These are phyloP conservation scores for Sylvia atricapilla DNA, from an alignment of 2,113 vertebrate species.

Conservation along the genomic window DNA sequence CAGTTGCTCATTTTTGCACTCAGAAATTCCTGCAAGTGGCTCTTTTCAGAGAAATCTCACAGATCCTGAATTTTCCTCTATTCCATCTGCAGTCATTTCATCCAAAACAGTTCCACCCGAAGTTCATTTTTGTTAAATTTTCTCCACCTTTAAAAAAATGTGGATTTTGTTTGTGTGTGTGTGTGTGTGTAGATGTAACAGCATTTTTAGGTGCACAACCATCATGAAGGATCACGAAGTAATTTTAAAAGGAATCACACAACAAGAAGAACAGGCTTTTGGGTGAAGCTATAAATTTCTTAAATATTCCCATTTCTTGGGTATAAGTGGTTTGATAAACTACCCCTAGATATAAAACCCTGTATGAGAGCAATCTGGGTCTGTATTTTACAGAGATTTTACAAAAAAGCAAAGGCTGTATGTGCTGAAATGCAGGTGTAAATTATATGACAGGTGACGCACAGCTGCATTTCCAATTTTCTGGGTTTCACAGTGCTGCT, in stretches of 20 bases:
- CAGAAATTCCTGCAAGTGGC: background rate
- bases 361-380: background rate
- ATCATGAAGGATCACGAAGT: background rate
- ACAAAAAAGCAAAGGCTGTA: background rate
- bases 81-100: background rate
- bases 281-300: background rate
- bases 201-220: background rate
- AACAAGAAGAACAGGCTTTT: background rate
- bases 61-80: background rate
- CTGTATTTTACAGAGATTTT: background rate
- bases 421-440: background rate
- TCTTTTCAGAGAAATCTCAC: background rate
- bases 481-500: background rate
- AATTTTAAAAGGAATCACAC: background rate
- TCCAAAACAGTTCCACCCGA: background rate
- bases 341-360: background rate
- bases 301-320: background rate
- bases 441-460: background rate
- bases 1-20: background rate
- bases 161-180: rapidly evolving
- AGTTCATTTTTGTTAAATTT: background rate
- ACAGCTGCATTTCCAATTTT: background rate
- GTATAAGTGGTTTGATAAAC: background rate
- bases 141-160: background rate
- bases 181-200: background rate